A percentile compares a stretch with the other conserved stretches of the same genome.
Evolutionary conservation across 2,888 invertebrate genomes (phyloP).

Genomic region (Deroplatys truncata): DNA sequence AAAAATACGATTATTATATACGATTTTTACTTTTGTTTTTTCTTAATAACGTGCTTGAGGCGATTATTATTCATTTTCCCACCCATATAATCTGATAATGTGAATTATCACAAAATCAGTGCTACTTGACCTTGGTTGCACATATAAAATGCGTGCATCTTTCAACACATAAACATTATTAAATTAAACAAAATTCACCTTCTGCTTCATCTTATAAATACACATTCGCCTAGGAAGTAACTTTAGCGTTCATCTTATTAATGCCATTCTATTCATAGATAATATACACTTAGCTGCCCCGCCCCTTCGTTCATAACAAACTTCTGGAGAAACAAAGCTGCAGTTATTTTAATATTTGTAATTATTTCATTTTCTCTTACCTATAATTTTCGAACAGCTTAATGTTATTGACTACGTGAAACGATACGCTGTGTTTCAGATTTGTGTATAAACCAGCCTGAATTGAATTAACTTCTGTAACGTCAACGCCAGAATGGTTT

Average conservation of each 20-base stretch:
- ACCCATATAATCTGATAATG: too few relatives aligned
- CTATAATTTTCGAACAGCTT: not conserved
- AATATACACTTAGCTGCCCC: not conserved
- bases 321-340: not conserved
- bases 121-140: not conserved
- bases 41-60: too few relatives aligned
- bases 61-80: too few relatives aligned
- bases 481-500: constrained; percentile 9
- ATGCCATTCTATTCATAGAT: not conserved
- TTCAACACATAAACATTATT: not conserved
- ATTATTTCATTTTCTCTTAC: not conserved
- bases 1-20: too few relatives aligned
- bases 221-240: not conserved
- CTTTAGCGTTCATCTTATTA: not conserved
- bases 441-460: not conserved
- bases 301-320: constrained; percentile 1
- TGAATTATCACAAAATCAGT: not conserved
- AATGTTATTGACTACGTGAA: not conserved
- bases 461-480: not conserved
- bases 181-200: not conserved
- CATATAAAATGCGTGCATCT: not conserved
- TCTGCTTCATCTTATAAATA: not conserved
- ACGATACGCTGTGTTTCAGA: not conserved
- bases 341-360: not conserved
- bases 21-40: too few relatives aligned